A percentile compares a stretch with the other conserved stretches of the same genome.
Conservation (phyloP, 2,888 invertebrate genomes). For the Drosophila lutescens region DNA sequence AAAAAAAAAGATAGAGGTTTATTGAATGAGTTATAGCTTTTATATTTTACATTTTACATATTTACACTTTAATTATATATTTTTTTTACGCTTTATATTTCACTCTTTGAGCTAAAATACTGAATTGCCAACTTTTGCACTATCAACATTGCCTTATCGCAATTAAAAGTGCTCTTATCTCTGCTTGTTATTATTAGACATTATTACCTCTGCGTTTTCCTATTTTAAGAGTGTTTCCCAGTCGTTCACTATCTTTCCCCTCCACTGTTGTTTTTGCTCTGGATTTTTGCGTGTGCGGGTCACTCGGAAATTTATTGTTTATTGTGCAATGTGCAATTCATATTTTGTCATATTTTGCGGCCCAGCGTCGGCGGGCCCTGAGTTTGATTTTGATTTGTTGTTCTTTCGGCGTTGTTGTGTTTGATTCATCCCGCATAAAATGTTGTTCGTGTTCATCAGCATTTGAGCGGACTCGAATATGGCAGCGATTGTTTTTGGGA, state of each 20-base stretch:
- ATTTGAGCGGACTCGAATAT: slow-evolving; percentile 29
- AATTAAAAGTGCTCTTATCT: neutral
- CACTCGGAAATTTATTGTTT: slow-evolving; percentile 74
- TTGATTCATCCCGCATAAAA: slow-evolving; percentile 66
- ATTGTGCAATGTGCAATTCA: slow-evolving; percentile 64
- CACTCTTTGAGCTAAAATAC: no score
- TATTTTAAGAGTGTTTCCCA: slow-evolving; percentile 20
- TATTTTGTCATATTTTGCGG: slow-evolving; percentile 67
- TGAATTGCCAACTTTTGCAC: neutral
- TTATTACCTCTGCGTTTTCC: neutral
- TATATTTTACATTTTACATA: no score
- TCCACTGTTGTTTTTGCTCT: slow-evolving; percentile 5
- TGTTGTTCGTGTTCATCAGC: slow-evolving; percentile 50
- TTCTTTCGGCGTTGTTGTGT: slow-evolving; percentile 25
- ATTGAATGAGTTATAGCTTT: neutral
- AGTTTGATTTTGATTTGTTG: slow-evolving; percentile 68
- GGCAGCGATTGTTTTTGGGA: slow-evolving; percentile 46
- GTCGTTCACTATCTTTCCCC: slow-evolving; percentile 11
- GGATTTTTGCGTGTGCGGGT: slow-evolving; percentile 35
- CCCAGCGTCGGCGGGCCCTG: slow-evolving; percentile 46
- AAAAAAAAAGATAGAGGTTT: neutral
- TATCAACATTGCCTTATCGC: neutral
- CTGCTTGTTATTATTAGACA: neutral
- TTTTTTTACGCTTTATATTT: no score
- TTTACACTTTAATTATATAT: no score